Conservation (phyloP, 2,797 vertebrate genomes). For the Gambusia yucatana region DNA sequence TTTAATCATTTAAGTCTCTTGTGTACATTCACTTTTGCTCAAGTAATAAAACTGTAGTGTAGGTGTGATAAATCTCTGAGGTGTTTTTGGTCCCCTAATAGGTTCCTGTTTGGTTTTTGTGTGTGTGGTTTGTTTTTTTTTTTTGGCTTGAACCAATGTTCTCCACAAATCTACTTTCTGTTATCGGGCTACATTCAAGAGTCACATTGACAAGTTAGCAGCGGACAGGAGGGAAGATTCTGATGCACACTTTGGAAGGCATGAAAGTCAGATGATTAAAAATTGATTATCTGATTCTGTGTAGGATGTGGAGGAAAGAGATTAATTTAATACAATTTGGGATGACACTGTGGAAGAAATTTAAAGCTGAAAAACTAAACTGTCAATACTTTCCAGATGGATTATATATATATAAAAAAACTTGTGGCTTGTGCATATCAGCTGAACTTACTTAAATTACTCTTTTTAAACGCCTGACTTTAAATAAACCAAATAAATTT, state of each 20-base stretch:
- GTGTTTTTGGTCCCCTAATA: conserved; percentile 20
- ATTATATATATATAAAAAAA: not conserved
- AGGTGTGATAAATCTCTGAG: conserved; percentile 22
- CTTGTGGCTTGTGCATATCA: not conserved
- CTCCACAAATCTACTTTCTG: not conserved
- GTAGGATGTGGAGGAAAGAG: not conserved
- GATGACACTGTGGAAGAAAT: not conserved
- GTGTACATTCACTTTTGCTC: conserved; percentile 25
- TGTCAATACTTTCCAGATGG: not conserved
- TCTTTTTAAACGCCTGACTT: not conserved
- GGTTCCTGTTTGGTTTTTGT: conserved; percentile 13
- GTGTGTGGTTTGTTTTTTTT: not conserved
- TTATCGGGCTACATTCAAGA: not conserved
- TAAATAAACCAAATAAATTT: not conserved
- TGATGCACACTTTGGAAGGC: not conserved
- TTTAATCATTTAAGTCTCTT: conserved; percentile 45
- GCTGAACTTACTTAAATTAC: not conserved
- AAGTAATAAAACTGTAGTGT: conserved; percentile 25
- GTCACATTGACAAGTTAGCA: not conserved
- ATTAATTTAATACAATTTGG: not conserved
- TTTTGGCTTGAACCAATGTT: not conserved
- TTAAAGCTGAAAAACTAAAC: not conserved
- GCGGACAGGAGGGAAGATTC: not conserved
- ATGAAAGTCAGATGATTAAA: not conserved
- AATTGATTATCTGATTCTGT: not conserved